Evolutionary conservation across 2,888 invertebrate species (phyloP), one percentile per base, ranked within the genome.

Genomic region (Galeopsomyia nigrocyanea): DNA sequence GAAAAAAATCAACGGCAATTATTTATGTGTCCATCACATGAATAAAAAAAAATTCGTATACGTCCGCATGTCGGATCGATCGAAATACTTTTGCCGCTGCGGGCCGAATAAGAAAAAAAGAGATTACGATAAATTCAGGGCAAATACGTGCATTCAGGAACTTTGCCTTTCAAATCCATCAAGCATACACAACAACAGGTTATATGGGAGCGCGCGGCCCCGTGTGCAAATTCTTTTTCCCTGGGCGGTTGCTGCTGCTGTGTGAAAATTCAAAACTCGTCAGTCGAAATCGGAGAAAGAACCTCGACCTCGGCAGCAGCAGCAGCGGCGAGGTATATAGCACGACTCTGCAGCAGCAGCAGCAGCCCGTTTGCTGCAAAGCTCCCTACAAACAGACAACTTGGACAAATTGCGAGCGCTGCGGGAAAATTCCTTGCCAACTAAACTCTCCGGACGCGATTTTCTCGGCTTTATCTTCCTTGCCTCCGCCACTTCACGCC

Each of bases 401-500:
- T 77, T 74, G 74, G 75, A 78, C 77, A 77, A 78, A 78, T 76
- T 78, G 75, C 75, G 60, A 75, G 66, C 68, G 67, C 74, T 50
- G 73, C 72, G 72, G 72, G 75, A 75, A 78, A 78, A 77, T 77
- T 77, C 71, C 75, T 75, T 76, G 75, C 73, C 72, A 77, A 77
- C 77, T 76, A 71, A 77, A 77, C 70, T 76, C 64, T 71, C 60
- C 21, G 66, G 68, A 66, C 71, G 63, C 68, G 71, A 75, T 69
- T 75, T 66, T 62, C 71, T 71, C 61, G 64, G 60, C 61, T 71
- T 68, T 71, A 71, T 74, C 70, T 74, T 70, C 60, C 53, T 57
- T 68, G 26, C 63, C 67, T 71, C 61, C 47, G 13, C 50, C 39
- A 31, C 19, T 21, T 51, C 31, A 22, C 14, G 13, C 22, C 31